Evolutionary conservation across 2,888 invertebrate species (phyloP).

Genomic region (Beris chalybata): DNA sequence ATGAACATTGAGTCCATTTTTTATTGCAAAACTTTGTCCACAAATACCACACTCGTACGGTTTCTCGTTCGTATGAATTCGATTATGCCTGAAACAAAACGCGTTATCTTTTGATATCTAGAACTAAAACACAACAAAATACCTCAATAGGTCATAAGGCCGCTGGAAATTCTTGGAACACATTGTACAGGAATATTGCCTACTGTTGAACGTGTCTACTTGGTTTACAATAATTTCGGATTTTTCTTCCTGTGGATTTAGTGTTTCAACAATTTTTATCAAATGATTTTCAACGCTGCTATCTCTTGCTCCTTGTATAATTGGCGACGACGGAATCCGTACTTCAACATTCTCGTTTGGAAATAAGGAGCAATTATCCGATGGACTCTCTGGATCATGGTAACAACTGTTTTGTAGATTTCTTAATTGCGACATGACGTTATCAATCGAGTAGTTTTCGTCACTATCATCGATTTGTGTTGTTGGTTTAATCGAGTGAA

Average conservation of each 20-base stretch:
- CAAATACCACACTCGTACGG: slow-evolving; percentile 46
- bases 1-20: slow-evolving; percentile 31
- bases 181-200: slow-evolving; percentile 43
- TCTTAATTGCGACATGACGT: slow-evolving; percentile 32
- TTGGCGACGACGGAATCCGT: not conserved
- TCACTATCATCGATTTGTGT: slow-evolving; percentile 2
- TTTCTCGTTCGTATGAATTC: slow-evolving; percentile 44
- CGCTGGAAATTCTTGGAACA: slow-evolving; percentile 47
- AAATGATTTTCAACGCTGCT: not conserved
- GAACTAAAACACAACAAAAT: not conserved
- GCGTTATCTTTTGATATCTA: not conserved
- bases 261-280: slow-evolving; percentile 39
- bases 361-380: slow-evolving; percentile 6
- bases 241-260: slow-evolving; percentile 40
- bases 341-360: not conserved
- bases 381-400: not conserved
- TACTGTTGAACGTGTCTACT: slow-evolving; percentile 34
- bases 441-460: slow-evolving; percentile 32
- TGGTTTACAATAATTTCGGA: slow-evolving; percentile 39
- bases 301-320: not conserved
- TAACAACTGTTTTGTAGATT: slow-evolving; percentile 1
- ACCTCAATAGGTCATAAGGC: slow-evolving; percentile 47
- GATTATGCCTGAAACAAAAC: slow-evolving; percentile 43
- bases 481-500: slow-evolving; percentile 35
- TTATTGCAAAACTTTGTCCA: slow-evolving; percentile 31